Evolutionary conservation across 2,113 vertebrate species (phyloP), one percentile per base, ranked within the genome.

Genomic region (Myxocyprinus asiaticus): DNA sequence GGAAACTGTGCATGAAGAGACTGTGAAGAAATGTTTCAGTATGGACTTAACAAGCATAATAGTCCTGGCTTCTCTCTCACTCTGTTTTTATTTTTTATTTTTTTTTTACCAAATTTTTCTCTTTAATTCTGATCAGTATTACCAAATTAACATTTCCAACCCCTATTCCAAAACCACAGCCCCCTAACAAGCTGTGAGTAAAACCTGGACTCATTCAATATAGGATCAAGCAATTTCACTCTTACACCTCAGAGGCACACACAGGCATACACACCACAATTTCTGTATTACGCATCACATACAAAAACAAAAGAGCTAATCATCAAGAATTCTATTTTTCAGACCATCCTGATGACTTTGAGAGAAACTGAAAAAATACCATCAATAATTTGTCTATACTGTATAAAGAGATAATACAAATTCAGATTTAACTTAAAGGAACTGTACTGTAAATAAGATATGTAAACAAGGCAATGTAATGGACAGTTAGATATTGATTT

Each of bases 111-210:
- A 48, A 64, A 48, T 65, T 14, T 65, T 74, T 73, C 48, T 73
- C 55, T 53, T 64, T 73, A 14, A 12, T 43, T 58, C 65, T 80
- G 78, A 80, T 80, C 70, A 80, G 74, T 80, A 66, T 80, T 64
- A 66, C 51, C 63, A 74, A 80, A 80, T 80, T 65, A 74, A 80
- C 78, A 67, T 80, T 80, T 80, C 78, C 78, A 74, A 80, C 78
- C 78, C 61, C 64, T 65, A 67, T 74, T 80, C 65, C 62, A 65
- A 76, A 76, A 76, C 47, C 71, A 50, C 71, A 73, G 66, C 74
- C 59, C 53, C 62, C 51, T 65, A 80, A 53, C 47, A 64, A 55
- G 42, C 48, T 76, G 73, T 76, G 73, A 76, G 73, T 76, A 76
- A 76, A 76, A 65, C 73, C 62, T 76, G 62, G 48, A 76, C 61